Conservation (phyloP, 2,113 vertebrate genomes). For the Istiophorus platypterus region DNA sequence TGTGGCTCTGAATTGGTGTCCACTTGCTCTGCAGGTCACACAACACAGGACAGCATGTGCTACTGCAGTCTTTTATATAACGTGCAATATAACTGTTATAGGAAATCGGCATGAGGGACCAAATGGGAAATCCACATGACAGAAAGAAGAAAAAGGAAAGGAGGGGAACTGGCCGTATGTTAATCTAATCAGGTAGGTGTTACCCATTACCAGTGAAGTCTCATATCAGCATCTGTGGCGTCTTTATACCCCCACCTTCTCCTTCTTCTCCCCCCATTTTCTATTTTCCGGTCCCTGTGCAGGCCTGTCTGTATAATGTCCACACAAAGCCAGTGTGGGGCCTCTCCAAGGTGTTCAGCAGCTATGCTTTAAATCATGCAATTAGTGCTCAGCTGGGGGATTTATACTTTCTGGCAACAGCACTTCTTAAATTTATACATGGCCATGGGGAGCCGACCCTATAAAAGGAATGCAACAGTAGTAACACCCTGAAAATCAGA, state of each 20-base stretch:
- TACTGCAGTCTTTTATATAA: slow-evolving; percentile 47
- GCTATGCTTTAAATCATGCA: slow-evolving; percentile 66
- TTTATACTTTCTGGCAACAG: slow-evolving; percentile 59
- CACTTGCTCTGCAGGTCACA: slow-evolving; percentile 28
- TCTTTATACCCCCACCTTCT: slow-evolving; percentile 7
- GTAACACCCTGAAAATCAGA: slow-evolving; percentile 43
- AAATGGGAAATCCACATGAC: slow-evolving; percentile 58
- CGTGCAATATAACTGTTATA: slow-evolving; percentile 41
- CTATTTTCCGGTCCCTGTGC: slow-evolving; percentile 24
- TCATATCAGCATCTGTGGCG: slow-evolving; percentile 51
- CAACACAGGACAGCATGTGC: slow-evolving; percentile 19
- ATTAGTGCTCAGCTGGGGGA: slow-evolving; percentile 65
- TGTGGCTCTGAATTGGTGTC: slow-evolving; percentile 10
- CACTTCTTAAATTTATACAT: slow-evolving; percentile 42
- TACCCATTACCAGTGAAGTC: slow-evolving; percentile 49
- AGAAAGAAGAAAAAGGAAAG: slow-evolving; percentile 28
- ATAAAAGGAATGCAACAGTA: slow-evolving; percentile 49
- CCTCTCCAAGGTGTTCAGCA: slow-evolving; percentile 44
- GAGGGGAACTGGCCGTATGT: slow-evolving; percentile 26
- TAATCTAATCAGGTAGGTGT: slow-evolving; percentile 69
- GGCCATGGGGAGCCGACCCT: slow-evolving; percentile 27
- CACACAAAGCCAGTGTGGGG: slow-evolving; percentile 46
- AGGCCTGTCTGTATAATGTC: slow-evolving; percentile 48
- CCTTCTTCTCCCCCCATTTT: not conserved
- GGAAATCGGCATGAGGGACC: slow-evolving; percentile 14